Conservation (phyloP, 2,888 invertebrate species). For the Polyommatus iphigenia region DNA sequence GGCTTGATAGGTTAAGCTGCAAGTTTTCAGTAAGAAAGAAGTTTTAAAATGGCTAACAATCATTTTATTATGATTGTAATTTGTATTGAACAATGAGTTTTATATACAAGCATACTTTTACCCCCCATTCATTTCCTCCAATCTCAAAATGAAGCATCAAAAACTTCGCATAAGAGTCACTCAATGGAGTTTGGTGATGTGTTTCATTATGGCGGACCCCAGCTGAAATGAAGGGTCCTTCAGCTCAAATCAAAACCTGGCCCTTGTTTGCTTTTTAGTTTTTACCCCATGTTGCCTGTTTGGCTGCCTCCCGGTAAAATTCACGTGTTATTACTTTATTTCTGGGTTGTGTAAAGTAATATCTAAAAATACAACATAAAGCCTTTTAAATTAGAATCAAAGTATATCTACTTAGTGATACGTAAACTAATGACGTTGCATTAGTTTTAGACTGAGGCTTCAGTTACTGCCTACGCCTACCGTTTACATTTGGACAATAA, state of each 20-base stretch:
- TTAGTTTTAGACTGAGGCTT: too few species aligned
- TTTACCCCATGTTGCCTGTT: constrained; percentile 2
- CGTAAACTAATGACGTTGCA: too few species aligned
- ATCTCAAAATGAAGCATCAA: background rate
- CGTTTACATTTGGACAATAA: too few species aligned
- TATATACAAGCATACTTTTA: too few species aligned
- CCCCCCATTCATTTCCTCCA: background rate
- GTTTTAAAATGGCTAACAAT: too few species aligned
- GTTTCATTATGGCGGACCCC: background rate
- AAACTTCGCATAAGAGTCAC: background rate
- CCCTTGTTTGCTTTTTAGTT: background rate
- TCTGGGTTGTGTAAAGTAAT: background rate
- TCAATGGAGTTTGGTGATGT: background rate
- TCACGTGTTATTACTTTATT: background rate
- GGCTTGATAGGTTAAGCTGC: too few species aligned
- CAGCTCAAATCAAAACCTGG: constrained; percentile 15
- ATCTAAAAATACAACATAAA: background rate
- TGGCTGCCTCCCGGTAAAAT: background rate
- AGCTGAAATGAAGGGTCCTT: background rate
- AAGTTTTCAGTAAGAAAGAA: background rate
- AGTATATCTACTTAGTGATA: background rate
- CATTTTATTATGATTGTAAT: too few species aligned
- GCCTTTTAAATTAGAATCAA: background rate
- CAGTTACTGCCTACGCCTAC: too few species aligned
- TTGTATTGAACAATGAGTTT: too few species aligned